Conservation (phyloP, 2,888 invertebrate genomes). For the Idaea biselata region DNA sequence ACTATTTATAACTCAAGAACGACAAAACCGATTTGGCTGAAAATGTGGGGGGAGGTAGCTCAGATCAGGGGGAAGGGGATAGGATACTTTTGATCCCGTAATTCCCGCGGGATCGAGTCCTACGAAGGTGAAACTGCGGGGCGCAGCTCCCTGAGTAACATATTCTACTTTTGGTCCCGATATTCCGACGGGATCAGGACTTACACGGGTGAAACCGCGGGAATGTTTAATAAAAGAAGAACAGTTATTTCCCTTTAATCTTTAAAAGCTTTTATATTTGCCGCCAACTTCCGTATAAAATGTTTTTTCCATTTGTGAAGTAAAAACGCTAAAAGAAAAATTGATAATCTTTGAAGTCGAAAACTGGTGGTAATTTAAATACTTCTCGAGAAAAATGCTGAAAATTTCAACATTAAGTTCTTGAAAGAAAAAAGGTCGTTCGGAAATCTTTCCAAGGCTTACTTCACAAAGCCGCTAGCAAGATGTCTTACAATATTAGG, state of each 20-base stretch:
- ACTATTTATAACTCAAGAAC: no score
- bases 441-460: not conserved
- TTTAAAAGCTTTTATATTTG: not conserved
- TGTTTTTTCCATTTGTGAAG: not conserved
- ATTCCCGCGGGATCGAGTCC: no score
- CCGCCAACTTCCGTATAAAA: not conserved
- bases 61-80: no score
- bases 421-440: not conserved
- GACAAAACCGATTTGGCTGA: no score
- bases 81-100: no score
- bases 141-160: no score
- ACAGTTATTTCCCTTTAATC: not conserved
- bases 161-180: no score
- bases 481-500: no score
- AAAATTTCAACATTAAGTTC: not conserved
- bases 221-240: not conserved
- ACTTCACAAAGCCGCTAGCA: not conserved
- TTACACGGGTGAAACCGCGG: no score
- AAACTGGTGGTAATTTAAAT: not conserved
- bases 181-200: no score
- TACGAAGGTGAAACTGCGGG: no score
- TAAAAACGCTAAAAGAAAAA: not conserved
- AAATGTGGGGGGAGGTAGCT: no score
- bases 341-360: not conserved
- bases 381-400: not conserved